These are phyloP conservation scores for Protonibea diacanthus DNA, from an alignment of 2,797 vertebrate species.

Conservation along the genomic window DNA sequence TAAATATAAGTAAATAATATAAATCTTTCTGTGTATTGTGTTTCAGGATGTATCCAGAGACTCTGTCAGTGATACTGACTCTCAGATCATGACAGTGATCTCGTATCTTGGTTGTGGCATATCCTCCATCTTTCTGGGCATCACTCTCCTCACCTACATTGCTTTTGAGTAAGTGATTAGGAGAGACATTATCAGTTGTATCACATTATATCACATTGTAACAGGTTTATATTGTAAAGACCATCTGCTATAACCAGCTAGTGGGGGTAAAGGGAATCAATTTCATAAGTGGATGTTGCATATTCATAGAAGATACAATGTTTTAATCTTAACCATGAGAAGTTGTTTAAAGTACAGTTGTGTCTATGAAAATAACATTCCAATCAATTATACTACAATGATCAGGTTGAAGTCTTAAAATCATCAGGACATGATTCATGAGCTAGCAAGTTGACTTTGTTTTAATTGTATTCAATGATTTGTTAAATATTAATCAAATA, in stretches of 20 bases:
- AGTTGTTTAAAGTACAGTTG: no score
- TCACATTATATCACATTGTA: neutral
- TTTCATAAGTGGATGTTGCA: neutral
- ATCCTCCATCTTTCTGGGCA: conserved; percentile 90
- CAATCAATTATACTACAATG: no score
- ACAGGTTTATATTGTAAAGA: neutral
- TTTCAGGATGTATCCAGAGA: conserved; percentile 86
- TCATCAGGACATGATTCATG: neutral
- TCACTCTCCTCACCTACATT: conserved; percentile 90
- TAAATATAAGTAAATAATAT: neutral
- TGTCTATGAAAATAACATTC: no score
- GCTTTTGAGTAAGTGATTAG: conserved; percentile 88
- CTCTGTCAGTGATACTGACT: conserved; percentile 70
- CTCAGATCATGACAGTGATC: conserved; percentile 85
- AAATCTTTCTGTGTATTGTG: neutral
- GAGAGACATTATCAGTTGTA: neutral
- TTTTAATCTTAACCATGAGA: neutral
- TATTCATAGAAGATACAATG: neutral
- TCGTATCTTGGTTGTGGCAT: conserved; percentile 89
- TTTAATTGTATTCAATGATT: neutral
- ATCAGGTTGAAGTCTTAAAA: neutral
- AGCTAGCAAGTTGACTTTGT: neutral
- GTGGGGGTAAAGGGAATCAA: neutral
- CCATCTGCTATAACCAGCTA: neutral
- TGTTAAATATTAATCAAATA: neutral